These are phyloP conservation scores for Lepidocolaptes lacrymiger DNA, from an alignment of 2,797 vertebrate genomes.

Conservation along the genomic window DNA sequence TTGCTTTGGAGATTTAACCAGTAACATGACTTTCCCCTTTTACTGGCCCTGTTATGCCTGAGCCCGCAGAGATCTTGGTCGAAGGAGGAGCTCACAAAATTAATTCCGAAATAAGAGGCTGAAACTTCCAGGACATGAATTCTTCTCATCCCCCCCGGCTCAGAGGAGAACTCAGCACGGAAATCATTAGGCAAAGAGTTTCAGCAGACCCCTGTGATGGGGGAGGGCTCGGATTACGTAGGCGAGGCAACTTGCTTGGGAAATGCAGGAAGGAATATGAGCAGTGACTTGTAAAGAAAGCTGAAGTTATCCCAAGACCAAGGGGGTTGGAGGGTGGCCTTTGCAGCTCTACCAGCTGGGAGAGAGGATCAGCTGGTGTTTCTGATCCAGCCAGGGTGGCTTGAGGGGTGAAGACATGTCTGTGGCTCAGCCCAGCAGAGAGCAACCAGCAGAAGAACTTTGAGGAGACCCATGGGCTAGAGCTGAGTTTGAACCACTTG, in stretches of 20 bases:
- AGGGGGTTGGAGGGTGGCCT: accelerated
- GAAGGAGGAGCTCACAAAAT: conserved; percentile 62
- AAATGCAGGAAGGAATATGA: accelerated
- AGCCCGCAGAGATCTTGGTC: conserved; percentile 4
- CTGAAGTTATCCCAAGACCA: not conserved
- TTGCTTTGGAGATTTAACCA: conserved; percentile 72
- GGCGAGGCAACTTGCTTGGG: accelerated
- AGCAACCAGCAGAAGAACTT: not conserved
- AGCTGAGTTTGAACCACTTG: not conserved
- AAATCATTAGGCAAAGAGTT: not conserved
- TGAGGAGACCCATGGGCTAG: accelerated
- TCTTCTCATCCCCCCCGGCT: not conserved
- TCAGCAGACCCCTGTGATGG: not conserved
- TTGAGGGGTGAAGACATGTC: accelerated
- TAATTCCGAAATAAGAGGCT: conserved; percentile 34
- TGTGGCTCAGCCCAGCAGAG: not conserved
- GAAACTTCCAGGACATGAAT: conserved; percentile 46
- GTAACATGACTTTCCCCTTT: conserved; percentile 67
- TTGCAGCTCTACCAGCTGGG: accelerated
- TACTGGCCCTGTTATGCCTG: conserved; percentile 55
- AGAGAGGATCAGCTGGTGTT: not conserved
- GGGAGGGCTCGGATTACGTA: not conserved
- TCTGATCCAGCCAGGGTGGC: not conserved
- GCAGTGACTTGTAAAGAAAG: not conserved
- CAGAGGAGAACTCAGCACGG: not conserved